Conservation (phyloP, 2,113 vertebrate genomes). For the Calypte anna region DNA sequence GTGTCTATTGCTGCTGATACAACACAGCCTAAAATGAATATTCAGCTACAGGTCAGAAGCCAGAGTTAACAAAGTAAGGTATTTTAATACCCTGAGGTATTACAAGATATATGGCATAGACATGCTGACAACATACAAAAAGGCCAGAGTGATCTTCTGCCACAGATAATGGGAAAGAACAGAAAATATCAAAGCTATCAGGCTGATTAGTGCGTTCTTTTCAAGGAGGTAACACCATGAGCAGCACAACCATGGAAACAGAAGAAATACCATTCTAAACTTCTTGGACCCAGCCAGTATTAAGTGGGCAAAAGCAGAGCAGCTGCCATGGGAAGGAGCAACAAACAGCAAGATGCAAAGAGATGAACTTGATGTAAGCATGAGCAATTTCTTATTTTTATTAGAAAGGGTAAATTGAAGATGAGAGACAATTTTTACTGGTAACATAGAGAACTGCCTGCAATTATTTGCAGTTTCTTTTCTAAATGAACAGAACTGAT, state of each 20-base stretch:
- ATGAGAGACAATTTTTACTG: background rate
- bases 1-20: background rate
- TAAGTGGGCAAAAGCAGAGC: background rate
- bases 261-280: background rate
- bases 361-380: slow-evolving; percentile 13
- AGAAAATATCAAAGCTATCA: background rate
- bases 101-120: background rate
- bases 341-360: background rate
- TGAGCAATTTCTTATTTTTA: background rate
- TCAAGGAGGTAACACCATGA: background rate
- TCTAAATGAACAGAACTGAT: background rate
- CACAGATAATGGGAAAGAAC: background rate
- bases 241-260: background rate
- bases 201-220: background rate
- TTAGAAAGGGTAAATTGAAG: background rate
- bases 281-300: background rate
- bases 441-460: background rate
- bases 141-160: background rate
- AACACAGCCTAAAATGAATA: background rate
- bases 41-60: background rate
- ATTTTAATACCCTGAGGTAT: background rate
- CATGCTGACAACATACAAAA: background rate
- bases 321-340: background rate
- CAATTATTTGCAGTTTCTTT: background rate
- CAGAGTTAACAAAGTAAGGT: background rate